phyloP scores from a whole-genome alignment of 2,888 invertebrate genomes.

The Clostera curtula region DNA sequence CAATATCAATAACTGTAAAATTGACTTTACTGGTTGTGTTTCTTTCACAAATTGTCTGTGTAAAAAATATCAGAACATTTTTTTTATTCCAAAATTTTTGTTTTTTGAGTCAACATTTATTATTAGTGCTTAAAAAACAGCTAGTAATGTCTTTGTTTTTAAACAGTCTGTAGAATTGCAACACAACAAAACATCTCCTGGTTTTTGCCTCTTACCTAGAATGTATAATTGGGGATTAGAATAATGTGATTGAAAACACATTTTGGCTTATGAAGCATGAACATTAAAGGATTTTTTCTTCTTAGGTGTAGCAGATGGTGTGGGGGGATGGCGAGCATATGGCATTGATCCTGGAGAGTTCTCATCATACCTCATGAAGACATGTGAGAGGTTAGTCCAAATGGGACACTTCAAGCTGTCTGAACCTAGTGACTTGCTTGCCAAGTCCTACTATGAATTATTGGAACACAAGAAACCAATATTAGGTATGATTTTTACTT shows the following conservation, averaged over 20 bases:
- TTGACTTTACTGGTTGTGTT: no score
- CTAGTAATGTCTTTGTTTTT: background rate
- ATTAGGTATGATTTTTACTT: slow-evolving; percentile 77
- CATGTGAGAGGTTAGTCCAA: slow-evolving; percentile 93
- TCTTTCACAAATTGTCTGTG: no score
- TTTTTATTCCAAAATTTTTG: no score
- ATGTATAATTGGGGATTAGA: no score
- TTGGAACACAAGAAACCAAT: slow-evolving; percentile 94
- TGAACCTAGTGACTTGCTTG: slow-evolving; percentile 91
- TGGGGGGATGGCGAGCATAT: slow-evolving; percentile 98
- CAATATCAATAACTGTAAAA: no score
- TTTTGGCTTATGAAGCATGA: background rate
- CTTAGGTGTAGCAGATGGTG: slow-evolving; percentile 98
- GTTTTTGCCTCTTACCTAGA: no score
- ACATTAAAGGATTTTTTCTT: slow-evolving; percentile 15
- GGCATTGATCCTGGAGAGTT: slow-evolving; percentile 98
- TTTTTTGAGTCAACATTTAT: no score
- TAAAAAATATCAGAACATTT: no score
- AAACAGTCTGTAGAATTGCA: no score
- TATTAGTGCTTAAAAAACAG: no score
- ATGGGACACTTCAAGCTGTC: slow-evolving; percentile 91
- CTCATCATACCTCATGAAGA: slow-evolving; percentile 94
- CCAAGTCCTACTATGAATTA: slow-evolving; percentile 93
- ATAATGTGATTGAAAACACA: no score
- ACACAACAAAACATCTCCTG: no score